These are phyloP conservation scores for Lacerta agilis DNA, from an alignment of 2,797 vertebrate species.

Conservation along the genomic window DNA sequence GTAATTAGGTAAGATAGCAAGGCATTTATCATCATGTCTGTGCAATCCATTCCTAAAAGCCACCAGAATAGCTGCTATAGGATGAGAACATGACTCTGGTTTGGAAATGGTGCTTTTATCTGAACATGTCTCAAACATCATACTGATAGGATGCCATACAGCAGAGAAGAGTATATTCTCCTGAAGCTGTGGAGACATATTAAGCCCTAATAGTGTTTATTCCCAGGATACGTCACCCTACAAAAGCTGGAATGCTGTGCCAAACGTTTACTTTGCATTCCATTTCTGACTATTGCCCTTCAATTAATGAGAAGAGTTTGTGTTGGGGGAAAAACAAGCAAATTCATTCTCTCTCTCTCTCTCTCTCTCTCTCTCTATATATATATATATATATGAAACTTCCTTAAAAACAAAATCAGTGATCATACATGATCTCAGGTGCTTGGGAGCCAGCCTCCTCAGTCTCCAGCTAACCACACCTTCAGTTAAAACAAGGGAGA, in stretches of 20 bases:
- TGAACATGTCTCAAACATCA: neutral
- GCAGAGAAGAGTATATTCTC: neutral
- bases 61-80: slow-evolving; percentile 8
- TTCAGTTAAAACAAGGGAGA: no score
- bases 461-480: no score
- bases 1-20: slow-evolving; percentile 43
- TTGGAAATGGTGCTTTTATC: neutral
- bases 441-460: no score
- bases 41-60: slow-evolving; percentile 16
- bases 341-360: no score
- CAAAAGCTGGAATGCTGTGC: neutral
- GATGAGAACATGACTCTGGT: neutral
- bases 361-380: no score
- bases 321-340: no score
- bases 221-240: neutral
- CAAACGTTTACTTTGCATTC: neutral
- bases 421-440: no score
- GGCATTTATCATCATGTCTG: slow-evolving; percentile 40
- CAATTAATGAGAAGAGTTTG: no score
- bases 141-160: neutral
- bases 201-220: neutral
- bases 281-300: no score
- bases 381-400: no score
- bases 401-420: no score
- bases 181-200: neutral